Evolutionary conservation across 1,140 invertebrate genomes (phyloP).

Genomic region (Drosophila pallidifrons): DNA sequence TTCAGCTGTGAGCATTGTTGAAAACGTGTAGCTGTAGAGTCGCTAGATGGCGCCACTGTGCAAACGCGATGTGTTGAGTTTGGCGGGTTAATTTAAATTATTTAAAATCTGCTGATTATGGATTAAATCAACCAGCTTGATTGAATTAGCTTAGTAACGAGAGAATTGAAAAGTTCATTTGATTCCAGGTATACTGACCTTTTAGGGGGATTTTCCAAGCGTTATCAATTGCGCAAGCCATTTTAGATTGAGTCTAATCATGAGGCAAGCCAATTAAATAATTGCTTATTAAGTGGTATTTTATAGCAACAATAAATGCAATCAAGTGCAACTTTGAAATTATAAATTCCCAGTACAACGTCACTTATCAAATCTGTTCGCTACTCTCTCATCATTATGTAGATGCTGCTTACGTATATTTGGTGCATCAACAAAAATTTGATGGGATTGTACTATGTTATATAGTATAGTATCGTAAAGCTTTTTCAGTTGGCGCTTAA

Average conservation of each 20-base stretch:
- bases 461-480: neutral
- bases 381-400: neutral
- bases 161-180: too few species aligned
- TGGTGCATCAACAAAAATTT: neutral
- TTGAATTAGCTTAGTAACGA: too few species aligned
- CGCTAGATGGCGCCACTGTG: slow-evolving; percentile 18
- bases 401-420: neutral
- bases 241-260: slow-evolving; percentile 3
- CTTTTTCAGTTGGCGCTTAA: slow-evolving; percentile 14
- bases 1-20: neutral
- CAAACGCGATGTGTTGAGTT: neutral
- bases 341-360: slow-evolving; percentile 22
- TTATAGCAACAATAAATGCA: neutral
- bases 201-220: neutral
- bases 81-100: neutral
- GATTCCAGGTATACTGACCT: neutral
- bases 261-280: neutral
- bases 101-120: too few species aligned
- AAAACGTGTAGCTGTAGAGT: neutral
- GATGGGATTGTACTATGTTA: neutral
- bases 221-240: neutral
- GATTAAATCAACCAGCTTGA: neutral
- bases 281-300: neutral
- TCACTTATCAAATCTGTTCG: slow-evolving; percentile 21
- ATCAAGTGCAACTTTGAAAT: slow-evolving; percentile 13